Evolutionary conservation across 2,888 invertebrate species (phyloP).

Genomic region (Nomada flava): DNA sequence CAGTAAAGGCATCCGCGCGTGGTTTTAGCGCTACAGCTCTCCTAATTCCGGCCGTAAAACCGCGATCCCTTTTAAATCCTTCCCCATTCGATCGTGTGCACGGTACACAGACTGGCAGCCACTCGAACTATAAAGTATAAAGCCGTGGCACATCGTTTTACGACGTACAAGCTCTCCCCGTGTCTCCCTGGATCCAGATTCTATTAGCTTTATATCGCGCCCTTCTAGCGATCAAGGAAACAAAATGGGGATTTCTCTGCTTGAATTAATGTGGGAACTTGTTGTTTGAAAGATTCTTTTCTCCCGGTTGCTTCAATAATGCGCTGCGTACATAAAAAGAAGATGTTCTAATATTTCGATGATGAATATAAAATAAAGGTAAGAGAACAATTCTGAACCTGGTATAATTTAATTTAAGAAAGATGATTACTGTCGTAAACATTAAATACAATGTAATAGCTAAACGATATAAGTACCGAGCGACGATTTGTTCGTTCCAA

Average conservation of each 20-base stretch:
- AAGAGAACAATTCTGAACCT: no score
- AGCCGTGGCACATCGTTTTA: conserved; percentile 75
- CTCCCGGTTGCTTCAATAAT: not conserved
- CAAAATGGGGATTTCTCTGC: conserved; percentile 12
- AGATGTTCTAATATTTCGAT: no score
- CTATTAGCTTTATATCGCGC: conserved; percentile 73
- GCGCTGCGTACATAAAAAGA: no score
- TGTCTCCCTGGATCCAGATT: conserved; percentile 68
- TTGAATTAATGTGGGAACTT: not conserved
- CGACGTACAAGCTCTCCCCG: conserved; percentile 75
- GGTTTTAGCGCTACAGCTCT: conserved; percentile 69
- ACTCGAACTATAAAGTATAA: conserved; percentile 81
- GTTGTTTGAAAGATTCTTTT: conserved; percentile 8
- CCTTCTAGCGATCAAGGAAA: conserved; percentile 34
- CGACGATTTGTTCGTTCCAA: no score
- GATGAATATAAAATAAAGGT: no score
- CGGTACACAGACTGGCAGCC: conserved; percentile 58
- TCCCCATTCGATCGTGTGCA: conserved; percentile 74
- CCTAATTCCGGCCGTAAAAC: conserved; percentile 79
- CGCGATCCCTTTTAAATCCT: conserved; percentile 82
- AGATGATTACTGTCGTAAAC: no score
- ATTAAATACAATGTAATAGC: no score
- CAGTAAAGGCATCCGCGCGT: conserved; percentile 41
- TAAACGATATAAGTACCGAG: no score
- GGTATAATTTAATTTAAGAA: no score